Evolutionary conservation across 2,113 vertebrate genomes (phyloP).

Genomic region (Pituophis catenifer): DNA sequence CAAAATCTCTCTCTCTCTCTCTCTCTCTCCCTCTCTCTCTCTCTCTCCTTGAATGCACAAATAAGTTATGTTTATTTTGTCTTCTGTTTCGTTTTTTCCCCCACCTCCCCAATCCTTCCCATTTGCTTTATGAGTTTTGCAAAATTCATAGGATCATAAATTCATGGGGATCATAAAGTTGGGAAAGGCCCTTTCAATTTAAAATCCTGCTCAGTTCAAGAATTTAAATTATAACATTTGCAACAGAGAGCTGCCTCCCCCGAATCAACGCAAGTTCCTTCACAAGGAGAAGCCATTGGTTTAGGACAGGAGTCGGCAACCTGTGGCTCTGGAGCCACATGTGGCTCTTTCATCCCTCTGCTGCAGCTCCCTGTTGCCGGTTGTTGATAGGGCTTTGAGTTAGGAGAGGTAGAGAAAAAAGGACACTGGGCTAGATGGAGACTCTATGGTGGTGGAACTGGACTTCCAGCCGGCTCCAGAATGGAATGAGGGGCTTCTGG

Average conservation of each 20-base stretch:
- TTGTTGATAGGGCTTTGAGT: too few species aligned
- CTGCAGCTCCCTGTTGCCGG: too few species aligned
- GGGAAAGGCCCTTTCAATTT: background rate
- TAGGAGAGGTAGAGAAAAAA: too few species aligned
- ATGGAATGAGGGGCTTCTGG: too few species aligned
- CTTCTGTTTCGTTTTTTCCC: background rate
- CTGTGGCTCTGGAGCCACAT: too few species aligned
- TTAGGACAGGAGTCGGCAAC: too few species aligned
- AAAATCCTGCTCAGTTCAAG: background rate
- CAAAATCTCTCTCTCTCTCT: background rate
- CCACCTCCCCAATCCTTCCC: background rate
- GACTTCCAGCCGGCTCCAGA: too few species aligned
- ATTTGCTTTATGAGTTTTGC: background rate
- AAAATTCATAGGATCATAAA: background rate
- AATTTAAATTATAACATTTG: background rate
- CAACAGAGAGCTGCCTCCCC: background rate
- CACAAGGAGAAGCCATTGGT: background rate
- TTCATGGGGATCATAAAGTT: background rate
- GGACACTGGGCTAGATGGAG: too few species aligned
- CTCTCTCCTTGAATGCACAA: background rate
- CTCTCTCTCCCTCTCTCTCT: too few species aligned
- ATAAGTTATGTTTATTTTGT: background rate
- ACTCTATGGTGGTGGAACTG: too few species aligned
- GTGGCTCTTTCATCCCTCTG: too few species aligned
- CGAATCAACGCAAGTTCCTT: background rate